Evolutionary conservation across 1,140 invertebrate genomes (phyloP), one percentile per base, ranked within the genome.

Genomic region (Doryteuthis pealeii): DNA sequence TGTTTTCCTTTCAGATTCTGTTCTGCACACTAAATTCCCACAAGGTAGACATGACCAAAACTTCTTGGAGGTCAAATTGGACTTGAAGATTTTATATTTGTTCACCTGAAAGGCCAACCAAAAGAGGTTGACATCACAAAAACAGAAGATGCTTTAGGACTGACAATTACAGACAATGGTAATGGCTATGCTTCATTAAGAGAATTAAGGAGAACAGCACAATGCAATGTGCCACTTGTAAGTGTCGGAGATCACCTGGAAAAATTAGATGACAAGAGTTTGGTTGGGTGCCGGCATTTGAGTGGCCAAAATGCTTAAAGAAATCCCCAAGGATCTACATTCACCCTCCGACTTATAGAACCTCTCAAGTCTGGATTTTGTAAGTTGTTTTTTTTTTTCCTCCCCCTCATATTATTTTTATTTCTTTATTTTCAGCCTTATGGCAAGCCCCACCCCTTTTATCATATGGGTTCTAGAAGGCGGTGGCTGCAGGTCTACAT

Each of bases 1-100:
- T 80, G 93, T 93, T 89, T 83, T 87, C 81, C 80, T 93, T 93
- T 82, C 91, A 98, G 93, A 98, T 99, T 82, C 89, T 99, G 62
- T 99, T 98, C 87, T 99, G 97, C 87, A 99, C 97, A 1, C 89
- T 99, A 69, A 99, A 99, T 87, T 98, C 97, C 54, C 95, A 97
- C 88, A 98, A 98, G 89, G 92, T 96, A 32, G 96, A 99, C 82
- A 99, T 99, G 97, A 92, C 92, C 35, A n/a, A 93, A 94, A 84
- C 89, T 99, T 33, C 89, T 99, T 35, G 96, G 96, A 6, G 95
- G 95, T 22, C 96, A 98, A 90, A 97, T 99, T 78, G 96, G 96
- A 43, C 90, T 99, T 79, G 95, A 98, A 86, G 97, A 99, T 87
- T 98, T 99, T 84, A 99, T 99, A 88, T 99, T 98, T 87, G 97